Conservation (phyloP, 2,113 vertebrate species). For the Callopanchax toddi region DNA sequence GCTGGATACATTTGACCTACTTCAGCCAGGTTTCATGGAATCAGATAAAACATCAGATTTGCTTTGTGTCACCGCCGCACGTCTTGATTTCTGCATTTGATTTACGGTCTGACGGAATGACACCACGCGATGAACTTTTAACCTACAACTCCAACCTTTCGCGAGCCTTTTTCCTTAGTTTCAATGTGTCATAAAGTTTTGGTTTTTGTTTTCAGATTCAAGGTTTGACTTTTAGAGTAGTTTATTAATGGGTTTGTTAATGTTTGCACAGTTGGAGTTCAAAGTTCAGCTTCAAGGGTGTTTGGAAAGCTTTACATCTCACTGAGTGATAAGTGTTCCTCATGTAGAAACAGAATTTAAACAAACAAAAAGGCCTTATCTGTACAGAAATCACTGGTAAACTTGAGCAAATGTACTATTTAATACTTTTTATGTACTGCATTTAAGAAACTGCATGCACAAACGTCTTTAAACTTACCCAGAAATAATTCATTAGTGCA, state of each 20-base stretch:
- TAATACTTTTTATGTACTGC: background rate
- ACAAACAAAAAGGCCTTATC: too few species aligned
- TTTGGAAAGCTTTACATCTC: too few species aligned
- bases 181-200: too few species aligned
- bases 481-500: conserved; percentile 36
- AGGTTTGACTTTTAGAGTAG: background rate
- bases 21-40: background rate
- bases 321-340: background rate
- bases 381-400: background rate
- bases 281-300: background rate
- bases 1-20: conserved; percentile 14
- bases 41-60: background rate
- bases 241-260: background rate
- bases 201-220: background rate
- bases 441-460: conserved; percentile 16
- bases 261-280: background rate
- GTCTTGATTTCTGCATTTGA: background rate
- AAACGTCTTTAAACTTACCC: conserved; percentile 36
- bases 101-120: background rate
- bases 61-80: too few species aligned
- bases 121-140: background rate
- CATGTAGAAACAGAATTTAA: too few species aligned
- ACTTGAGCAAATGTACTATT: background rate
- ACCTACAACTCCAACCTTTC: background rate
- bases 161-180: background rate